Evolutionary conservation across 1,140 invertebrate species (phyloP).

Genomic region (Olivierus martensii): DNA sequence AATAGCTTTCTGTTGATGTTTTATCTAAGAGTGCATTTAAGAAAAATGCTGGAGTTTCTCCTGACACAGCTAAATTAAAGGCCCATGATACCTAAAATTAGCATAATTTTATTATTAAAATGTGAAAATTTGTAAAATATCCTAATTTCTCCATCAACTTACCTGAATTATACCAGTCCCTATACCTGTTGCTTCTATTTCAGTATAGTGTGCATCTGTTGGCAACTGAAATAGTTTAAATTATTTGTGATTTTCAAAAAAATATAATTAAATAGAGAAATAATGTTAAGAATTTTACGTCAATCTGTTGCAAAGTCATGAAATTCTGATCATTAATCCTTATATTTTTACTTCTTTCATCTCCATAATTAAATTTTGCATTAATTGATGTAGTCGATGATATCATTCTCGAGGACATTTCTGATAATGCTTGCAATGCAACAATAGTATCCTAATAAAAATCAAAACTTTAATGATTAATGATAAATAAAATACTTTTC

Average conservation of each 20-base stretch:
- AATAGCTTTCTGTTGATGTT: constrained; percentile 62
- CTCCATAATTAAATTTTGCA: constrained; percentile 32
- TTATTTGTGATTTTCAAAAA: constrained; percentile 2
- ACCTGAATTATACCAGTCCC: constrained; percentile 67
- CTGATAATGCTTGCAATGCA: constrained; percentile 50
- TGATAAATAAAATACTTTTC: too few species aligned
- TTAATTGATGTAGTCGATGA: constrained; percentile 38
- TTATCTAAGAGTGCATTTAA: constrained; percentile 78
- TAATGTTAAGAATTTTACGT: constrained; percentile 1
- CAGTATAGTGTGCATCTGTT: constrained; percentile 38
- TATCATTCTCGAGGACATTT: constrained; percentile 45
- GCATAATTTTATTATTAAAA: too few species aligned
- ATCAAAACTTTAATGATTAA: too few species aligned
- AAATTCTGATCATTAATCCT: not conserved
- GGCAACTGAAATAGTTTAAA: constrained; percentile 36
- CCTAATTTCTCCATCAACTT: not conserved
- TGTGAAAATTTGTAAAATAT: too few species aligned
- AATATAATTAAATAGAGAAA: not conserved
- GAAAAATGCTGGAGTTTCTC: constrained; percentile 74
- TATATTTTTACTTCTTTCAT: constrained; percentile 3
- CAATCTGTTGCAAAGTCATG: constrained; percentile 6
- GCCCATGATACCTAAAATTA: constrained; percentile 45
- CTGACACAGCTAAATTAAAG: constrained; percentile 82
- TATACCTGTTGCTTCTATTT: constrained; percentile 54
- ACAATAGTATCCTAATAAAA: constrained; percentile 48